Conservation (phyloP, 2,797 vertebrate genomes). For the Petrocephalus sullivani region DNA sequence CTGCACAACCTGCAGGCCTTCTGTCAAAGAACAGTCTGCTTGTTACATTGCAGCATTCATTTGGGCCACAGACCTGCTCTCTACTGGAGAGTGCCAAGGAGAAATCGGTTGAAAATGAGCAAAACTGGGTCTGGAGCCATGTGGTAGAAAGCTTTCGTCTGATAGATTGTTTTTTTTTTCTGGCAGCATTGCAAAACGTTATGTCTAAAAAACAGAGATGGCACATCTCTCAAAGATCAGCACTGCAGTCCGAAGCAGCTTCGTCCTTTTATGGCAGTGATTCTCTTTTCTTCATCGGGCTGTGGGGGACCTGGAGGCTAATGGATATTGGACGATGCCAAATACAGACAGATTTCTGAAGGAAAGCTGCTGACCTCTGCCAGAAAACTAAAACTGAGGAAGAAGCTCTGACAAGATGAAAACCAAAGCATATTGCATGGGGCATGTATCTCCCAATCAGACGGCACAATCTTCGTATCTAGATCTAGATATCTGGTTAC, state of each 20-base stretch:
- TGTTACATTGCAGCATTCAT: neutral
- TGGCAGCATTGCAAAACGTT: neutral
- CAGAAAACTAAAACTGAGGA: neutral
- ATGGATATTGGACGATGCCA: neutral
- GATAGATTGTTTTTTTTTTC: neutral
- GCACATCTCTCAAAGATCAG: neutral
- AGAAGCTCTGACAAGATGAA: neutral
- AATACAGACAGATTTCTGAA: neutral
- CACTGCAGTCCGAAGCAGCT: neutral
- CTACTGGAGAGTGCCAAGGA: neutral
- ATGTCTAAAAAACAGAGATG: neutral
- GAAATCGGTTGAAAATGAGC: neutral
- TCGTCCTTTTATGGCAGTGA: neutral
- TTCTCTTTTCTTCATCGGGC: neutral
- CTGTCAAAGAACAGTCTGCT: neutral
- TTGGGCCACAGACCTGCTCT: neutral
- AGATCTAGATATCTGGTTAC: neutral
- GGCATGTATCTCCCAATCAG: neutral
- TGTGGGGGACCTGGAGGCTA: neutral
- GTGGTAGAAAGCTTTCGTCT: neutral
- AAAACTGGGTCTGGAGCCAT: neutral
- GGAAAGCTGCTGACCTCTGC: neutral
- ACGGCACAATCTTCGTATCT: neutral
- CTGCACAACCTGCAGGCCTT: neutral
- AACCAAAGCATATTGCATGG: neutral